Percentiles rank a stretch among this genome's conserved stretches.
Conservation (phyloP, 53 echinoderm and acorn worm species). For the Echinarachnius parma region DNA sequence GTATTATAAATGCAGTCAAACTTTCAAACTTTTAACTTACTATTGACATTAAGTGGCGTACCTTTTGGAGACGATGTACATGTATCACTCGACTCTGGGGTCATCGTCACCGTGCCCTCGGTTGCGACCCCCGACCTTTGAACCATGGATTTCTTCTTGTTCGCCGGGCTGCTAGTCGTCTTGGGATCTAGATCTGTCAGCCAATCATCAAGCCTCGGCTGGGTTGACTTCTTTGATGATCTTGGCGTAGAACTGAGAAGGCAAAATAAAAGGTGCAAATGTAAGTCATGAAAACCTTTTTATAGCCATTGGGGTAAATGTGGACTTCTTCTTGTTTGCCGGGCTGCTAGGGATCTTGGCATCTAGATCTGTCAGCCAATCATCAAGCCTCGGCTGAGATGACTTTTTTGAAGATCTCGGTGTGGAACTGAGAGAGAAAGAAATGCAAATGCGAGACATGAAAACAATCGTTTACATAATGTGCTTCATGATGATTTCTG, state of each 20-base stretch:
- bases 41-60: too few species aligned
- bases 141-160: not conserved
- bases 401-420: constrained; percentile 23
- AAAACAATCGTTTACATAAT: too few species aligned
- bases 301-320: too few species aligned
- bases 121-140: constrained; percentile 28
- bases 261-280: not conserved
- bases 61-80: constrained; percentile 24
- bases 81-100: constrained; percentile 9
- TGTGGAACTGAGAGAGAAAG: constrained; percentile 7
- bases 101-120: not conserved
- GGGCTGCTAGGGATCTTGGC: not conserved
- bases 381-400: constrained; percentile 14
- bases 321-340: not conserved
- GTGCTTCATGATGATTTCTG: too few species aligned
- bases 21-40: too few species aligned
- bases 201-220: constrained; percentile 30
- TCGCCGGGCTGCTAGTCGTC: not conserved
- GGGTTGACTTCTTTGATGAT: constrained; percentile 20
- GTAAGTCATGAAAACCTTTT: not conserved
- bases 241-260: constrained; percentile 20
- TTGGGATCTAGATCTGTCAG: not conserved
- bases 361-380: constrained; percentile 8
- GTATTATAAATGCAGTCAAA: too few species aligned
- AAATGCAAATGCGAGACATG: not conserved